Conservation (phyloP, 2,888 invertebrate species). For the Leuctra nigra region DNA sequence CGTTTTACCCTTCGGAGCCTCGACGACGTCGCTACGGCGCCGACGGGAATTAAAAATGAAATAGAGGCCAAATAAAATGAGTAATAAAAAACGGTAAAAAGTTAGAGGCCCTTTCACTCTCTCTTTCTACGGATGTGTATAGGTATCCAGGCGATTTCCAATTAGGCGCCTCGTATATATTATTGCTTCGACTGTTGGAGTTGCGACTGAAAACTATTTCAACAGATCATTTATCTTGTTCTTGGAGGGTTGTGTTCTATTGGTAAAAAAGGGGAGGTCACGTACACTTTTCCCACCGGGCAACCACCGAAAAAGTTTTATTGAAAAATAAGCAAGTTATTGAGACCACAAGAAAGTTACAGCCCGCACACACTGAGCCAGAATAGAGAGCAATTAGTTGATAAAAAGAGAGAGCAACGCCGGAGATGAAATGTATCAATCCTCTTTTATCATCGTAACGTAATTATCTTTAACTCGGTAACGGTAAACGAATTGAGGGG, state of each 20-base stretch:
- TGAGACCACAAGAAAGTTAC: neutral
- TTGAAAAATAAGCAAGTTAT: constrained; percentile 15
- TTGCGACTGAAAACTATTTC: constrained; percentile 16
- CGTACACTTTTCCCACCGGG: neutral
- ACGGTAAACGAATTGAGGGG: constrained; percentile 10
- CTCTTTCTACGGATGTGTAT: too few species aligned
- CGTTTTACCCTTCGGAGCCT: constrained; percentile 4
- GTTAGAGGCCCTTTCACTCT: constrained; percentile 3
- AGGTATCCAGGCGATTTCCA: constrained; percentile 19
- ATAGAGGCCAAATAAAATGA: constrained; percentile 27
- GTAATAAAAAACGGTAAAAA: constrained; percentile 23
- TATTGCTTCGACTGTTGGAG: too few species aligned
- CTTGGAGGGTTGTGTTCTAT: neutral
- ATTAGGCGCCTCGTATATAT: constrained; percentile 19
- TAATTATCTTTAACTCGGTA: neutral
- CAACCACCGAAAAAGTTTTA: constrained; percentile 10
- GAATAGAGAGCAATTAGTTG: too few species aligned
- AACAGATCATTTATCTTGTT: constrained; percentile 7
- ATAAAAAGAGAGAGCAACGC: too few species aligned
- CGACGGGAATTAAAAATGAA: constrained; percentile 28
- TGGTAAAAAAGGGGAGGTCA: neutral
- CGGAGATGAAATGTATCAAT: constrained; percentile 12
- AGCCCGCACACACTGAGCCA: neutral
- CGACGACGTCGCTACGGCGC: constrained; percentile 21
- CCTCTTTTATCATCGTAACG: constrained; percentile 7